Base-by-base conservation (phyloP, 2,113 vertebrate genomes). In the Epinephelus cyanopodus region DNA sequence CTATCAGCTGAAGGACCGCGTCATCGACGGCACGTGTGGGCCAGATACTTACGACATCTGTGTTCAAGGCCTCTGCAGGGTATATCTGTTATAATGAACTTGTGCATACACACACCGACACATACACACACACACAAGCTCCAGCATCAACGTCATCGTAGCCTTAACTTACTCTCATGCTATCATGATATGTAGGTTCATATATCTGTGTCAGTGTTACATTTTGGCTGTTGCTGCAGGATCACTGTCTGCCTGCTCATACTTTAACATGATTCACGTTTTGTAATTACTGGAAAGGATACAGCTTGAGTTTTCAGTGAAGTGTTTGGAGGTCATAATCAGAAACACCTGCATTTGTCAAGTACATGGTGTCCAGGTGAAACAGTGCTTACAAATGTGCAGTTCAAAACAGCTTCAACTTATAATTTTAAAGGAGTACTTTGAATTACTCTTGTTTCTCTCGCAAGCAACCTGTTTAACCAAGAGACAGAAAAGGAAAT, bases 41-140 rank as follows among this genome's bases (percentile, higher is more conserved):
- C 93, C 95, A 25, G 98, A 98, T 84, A 98, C 97, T 8, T 96
- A 96, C 72, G 98, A 99, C 94, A 96, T 99, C 94, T 99, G 98
- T 90, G 98, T 99, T 83, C 98, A 99, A 96, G 98, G 98, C 93
- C 96, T 99, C 58, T 99, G 98, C 95, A 96, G 97, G 96, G 98
- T 99, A 96, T 0, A 18, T 33, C 48, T 79, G 6, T 77, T 72
- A 2, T 50, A 29, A 33, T 61, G 4, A 37, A 63, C 23, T n/a
- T 6, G 6, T 48, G 29, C 9, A 56, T 27, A 33, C 27, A 69
- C 50, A 77, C 60, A 63, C 11, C 9, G 2, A 27, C 63, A 45
- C 48, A 54, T 69, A 39, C 19, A n/a, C 39, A 29, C 52, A 57
- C 2, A 58, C 4, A 25, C 27, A 69, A 6, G 17, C 29, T 4